phyloP scores from a whole-genome alignment of 2,888 invertebrate genomes.

The Cylloceria caligata region DNA sequence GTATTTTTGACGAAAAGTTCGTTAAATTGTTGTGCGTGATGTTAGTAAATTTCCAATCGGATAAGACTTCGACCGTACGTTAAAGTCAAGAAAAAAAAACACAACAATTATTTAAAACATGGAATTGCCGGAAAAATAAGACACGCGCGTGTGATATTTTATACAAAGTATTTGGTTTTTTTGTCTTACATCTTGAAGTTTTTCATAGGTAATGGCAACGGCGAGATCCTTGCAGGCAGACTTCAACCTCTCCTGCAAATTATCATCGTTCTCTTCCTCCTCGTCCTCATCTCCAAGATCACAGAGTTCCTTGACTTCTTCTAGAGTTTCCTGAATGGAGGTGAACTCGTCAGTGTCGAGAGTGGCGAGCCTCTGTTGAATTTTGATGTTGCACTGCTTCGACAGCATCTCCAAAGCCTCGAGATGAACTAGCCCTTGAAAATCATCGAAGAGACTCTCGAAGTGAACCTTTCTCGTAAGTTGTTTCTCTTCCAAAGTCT shows the following conservation, averaged over 20 bases:
- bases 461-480: slow-evolving; percentile 87
- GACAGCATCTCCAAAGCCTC: slow-evolving; percentile 97
- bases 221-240: slow-evolving; percentile 88
- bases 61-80: too few species aligned
- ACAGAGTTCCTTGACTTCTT: slow-evolving; percentile 92
- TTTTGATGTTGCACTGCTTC: slow-evolving; percentile 91
- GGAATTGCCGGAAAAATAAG: too few species aligned
- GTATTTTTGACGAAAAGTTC: too few species aligned
- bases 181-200: slow-evolving; percentile 84
- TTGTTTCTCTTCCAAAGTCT: slow-evolving; percentile 84
- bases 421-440: slow-evolving; percentile 94
- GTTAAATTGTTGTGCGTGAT: too few species aligned
- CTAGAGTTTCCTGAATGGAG: slow-evolving; percentile 91
- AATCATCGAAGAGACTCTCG: slow-evolving; percentile 94
- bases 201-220: slow-evolving; percentile 87
- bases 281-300: slow-evolving; percentile 90
- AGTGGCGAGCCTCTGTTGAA: slow-evolving; percentile 88
- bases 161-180: slow-evolving; percentile 45
- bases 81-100: too few species aligned
- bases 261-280: slow-evolving; percentile 85
- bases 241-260: slow-evolving; percentile 87
- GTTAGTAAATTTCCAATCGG: too few species aligned
- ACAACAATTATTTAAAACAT: too few species aligned
- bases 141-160: too few species aligned
- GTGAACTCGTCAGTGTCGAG: slow-evolving; percentile 87